phyloP scores from a whole-genome alignment of 2,797 vertebrate genomes.

The Argyrosomus regius region DNA sequence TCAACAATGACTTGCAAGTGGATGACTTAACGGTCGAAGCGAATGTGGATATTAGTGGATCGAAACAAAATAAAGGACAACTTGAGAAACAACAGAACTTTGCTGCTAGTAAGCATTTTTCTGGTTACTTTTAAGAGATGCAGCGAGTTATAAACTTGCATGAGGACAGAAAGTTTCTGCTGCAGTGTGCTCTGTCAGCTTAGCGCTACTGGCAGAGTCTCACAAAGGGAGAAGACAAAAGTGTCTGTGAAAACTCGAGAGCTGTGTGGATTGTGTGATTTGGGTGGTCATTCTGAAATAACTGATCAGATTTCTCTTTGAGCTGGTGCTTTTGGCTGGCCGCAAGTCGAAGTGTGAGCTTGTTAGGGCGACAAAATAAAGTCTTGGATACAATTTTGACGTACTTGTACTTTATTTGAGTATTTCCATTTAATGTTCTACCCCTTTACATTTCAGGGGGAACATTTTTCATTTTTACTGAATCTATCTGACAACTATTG shows the following conservation, averaged over 20 bases:
- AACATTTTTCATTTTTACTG: too few relatives aligned
- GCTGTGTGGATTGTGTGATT: not conserved
- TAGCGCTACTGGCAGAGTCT: conserved; percentile 26
- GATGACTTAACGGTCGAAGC: not conserved
- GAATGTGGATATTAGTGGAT: conserved; percentile 5
- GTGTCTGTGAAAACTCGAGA: conserved; percentile 11
- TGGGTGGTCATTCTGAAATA: not conserved
- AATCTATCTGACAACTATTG: too few relatives aligned
- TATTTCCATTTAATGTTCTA: too few relatives aligned
- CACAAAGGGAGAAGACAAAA: conserved; percentile 20
- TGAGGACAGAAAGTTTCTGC: conserved; percentile 33
- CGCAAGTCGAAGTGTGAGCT: too few relatives aligned
- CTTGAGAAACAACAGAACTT: conserved; percentile 17
- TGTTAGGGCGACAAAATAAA: not conserved
- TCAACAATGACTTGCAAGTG: conserved; percentile 11
- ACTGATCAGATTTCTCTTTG: not conserved
- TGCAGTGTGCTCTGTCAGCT: conserved; percentile 32
- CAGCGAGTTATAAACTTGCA: conserved; percentile 20
- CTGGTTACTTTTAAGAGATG: conserved; percentile 28
- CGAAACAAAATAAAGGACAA: conserved; percentile 15
- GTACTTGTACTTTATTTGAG: too few relatives aligned
- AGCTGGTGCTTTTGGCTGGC: not conserved
- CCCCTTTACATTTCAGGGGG: too few relatives aligned
- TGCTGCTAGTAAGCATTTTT: conserved; percentile 15
- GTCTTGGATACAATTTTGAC: not conserved